Evolutionary conservation across 2,797 vertebrate species (phyloP), one percentile per base, ranked within the genome.

Genomic region (Setipinna tenuifilis): DNA sequence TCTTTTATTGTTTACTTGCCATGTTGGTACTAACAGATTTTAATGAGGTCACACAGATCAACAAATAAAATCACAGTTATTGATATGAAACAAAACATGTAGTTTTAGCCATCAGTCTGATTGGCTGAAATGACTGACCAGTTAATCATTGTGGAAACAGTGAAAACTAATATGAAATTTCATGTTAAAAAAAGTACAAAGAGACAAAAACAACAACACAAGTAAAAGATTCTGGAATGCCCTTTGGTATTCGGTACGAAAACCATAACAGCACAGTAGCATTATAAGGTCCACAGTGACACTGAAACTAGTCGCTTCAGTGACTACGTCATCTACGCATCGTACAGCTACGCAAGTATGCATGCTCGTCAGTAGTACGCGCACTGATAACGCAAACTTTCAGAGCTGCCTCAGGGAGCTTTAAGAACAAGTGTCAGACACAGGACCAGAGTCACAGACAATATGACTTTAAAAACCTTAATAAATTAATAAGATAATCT

Each of bases 311-410:
- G 71, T 23, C 71, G 65, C 46, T 87, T 92, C 86, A 91, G 91
- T 83, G 88, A 90, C 93, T 93, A 94, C 93, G 83, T 95, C 95
- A 96, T 94, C 86, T 91, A 90, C 90, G 91, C 93, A 91, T 95
- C 9, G 50, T 54, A 14, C 9, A 7, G 50, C 86, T 91, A 89
- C 90, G 91, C 93, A 91, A 94, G 89, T 80, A 83, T 71, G 41
- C 89, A 94, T 89, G 92, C 94, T 89, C 80, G 88, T 95, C 94
- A 94, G 94, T 93, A 94, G 94, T 92, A 86, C 84, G 48, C 48
- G 91, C 91, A 89, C 91, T 90, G 88, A 89, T 90, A 87, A 90
- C 48, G 71, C 71, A 78, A 44, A 78, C 71, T 41, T 86, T 85
- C 88, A 71, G 86, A 94, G 93, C 93, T 93, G 92, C 93, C 92